Conservation (phyloP, 2,113 vertebrate genomes). For the Mastomys natalensis region DNA sequence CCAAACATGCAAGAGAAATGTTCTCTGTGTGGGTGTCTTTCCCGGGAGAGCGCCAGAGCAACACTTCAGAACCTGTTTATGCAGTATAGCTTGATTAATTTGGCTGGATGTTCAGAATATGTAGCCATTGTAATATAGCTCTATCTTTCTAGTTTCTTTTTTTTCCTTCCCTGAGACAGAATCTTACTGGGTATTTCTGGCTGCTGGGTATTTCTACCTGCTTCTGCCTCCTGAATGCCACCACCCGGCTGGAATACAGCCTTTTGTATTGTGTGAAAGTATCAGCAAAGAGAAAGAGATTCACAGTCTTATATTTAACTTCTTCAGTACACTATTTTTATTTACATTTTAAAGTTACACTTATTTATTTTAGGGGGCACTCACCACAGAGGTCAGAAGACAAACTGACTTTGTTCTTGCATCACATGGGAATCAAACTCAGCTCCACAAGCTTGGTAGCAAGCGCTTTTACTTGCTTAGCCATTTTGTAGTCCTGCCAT, state of each 20-base stretch:
- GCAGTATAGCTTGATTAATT: background rate
- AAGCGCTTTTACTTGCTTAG: background rate
- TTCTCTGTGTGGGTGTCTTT: background rate
- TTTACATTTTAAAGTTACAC: background rate
- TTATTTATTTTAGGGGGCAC: background rate
- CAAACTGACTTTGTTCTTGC: background rate
- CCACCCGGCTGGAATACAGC: background rate
- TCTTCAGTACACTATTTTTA: conserved; percentile 15
- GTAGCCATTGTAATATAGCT: background rate
- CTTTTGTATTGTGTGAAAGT: background rate
- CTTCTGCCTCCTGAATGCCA: background rate
- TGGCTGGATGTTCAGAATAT: conserved; percentile 22
- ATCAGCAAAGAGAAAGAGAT: background rate
- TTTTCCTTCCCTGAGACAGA: background rate
- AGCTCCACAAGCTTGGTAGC: background rate
- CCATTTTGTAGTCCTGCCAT: background rate
- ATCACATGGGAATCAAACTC: background rate
- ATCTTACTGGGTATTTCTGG: background rate
- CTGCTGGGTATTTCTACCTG: background rate
- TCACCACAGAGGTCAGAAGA: background rate
- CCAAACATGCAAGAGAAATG: background rate
- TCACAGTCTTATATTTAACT: background rate
- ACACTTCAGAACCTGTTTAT: background rate
- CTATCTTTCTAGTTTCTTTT: background rate
- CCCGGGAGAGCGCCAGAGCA: background rate